Evolutionary conservation across 2,797 vertebrate species (phyloP), one percentile per base, ranked within the genome.

Genomic region (Yasuhikotakia modesta): DNA sequence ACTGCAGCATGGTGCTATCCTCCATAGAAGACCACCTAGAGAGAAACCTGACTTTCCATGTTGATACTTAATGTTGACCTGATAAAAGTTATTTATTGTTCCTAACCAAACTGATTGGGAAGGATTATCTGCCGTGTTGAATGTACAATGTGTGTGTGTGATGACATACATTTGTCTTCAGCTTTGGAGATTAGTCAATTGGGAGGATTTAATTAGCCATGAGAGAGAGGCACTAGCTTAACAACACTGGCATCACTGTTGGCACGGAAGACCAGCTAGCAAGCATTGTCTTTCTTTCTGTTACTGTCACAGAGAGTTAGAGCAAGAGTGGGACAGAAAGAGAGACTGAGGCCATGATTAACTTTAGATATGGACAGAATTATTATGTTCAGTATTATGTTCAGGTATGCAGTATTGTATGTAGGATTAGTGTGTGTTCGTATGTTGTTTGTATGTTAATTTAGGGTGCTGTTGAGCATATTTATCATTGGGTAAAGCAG

Each of bases 171-270:
- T 27, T n/a, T 80, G 87, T 82, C 81, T 78, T 85, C 79, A 81
- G 80, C 82, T 79, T 84, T 82, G 60, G 75, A 79, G 69, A 78
- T 80, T 78, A 79, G 75, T 82, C 86, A 89, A 90, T 92, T 91
- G 85, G 88, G 50, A 73, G 73, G 88, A 91, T 91, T 89, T 86
- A 91, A 92, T 92, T 90, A 91, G 84, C 86, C 86, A 53, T 84
- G 79, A 85, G 75, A 72, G 75, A 68, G 84, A 89, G 81, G 85
- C 89, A 85, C 79, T 73, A 81, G 79, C 83, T 71, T 71, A 75
- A 81, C 85, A 87, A 83, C 75, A 73, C 77, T 81, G 81, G 83
- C 83, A 87, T 84, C 82, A 86, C 79, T 79, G 64, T 74, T 70
- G 76, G 81, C 81, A 76, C 65, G 68, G 65, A 80, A 55, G 32